These are phyloP conservation scores for Masnerella sp. DNA, from an alignment of 2,888 invertebrate genomes.

Conservation along the genomic window DNA sequence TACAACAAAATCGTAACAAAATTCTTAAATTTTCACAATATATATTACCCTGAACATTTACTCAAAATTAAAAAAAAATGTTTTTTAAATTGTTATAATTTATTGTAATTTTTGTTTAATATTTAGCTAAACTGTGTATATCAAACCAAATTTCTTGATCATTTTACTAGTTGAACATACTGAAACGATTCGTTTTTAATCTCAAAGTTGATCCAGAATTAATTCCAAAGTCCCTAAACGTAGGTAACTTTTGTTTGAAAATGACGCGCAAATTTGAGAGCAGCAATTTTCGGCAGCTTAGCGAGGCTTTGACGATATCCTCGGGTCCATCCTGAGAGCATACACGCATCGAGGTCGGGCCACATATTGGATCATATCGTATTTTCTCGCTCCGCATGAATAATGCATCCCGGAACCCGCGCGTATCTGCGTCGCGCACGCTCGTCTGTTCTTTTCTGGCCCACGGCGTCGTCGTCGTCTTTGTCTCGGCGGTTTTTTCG, in stretches of 20 bases:
- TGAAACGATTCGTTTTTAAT: too few relatives aligned
- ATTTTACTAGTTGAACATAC: too few relatives aligned
- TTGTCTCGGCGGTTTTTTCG: conserved; percentile 49
- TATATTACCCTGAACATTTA: too few relatives aligned
- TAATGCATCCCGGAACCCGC: conserved; percentile 74
- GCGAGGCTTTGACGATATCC: conserved; percentile 63
- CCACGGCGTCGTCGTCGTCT: conserved; percentile 43
- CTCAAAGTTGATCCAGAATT: too few relatives aligned
- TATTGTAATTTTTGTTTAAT: too few relatives aligned
- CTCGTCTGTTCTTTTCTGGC: conserved; percentile 52
- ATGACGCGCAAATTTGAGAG: conserved; percentile 75
- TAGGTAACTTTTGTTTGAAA: conserved; percentile 55
- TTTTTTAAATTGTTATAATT: too few relatives aligned
- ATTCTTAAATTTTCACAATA: too few relatives aligned
- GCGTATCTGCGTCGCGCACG: conserved; percentile 58
- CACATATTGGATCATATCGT: conserved; percentile 78
- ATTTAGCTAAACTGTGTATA: too few relatives aligned
- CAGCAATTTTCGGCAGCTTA: conserved; percentile 76
- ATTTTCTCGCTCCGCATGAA: conserved; percentile 76
- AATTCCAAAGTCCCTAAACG: neutral
- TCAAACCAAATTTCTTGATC: too few relatives aligned
- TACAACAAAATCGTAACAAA: too few relatives aligned
- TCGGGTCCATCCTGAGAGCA: conserved; percentile 62
- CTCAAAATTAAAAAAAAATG: too few relatives aligned
- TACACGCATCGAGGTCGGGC: conserved; percentile 62